Percentiles rank a stretch among this genome's conserved stretches.
Conservation (phyloP, 2,888 invertebrate species). For the Imbricaverruca yamaguchii region DNA sequence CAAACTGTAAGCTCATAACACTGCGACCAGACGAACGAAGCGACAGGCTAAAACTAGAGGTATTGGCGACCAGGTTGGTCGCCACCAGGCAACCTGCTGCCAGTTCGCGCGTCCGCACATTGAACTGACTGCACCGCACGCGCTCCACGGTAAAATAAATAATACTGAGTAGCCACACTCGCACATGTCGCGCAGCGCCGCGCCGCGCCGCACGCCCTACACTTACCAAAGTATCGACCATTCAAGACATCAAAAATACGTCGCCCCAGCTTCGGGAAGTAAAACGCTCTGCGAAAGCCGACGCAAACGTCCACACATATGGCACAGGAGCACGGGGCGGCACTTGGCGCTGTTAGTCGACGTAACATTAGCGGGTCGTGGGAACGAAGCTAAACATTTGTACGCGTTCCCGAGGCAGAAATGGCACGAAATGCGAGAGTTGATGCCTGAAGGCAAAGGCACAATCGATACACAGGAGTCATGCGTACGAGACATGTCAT, state of each 20-base stretch:
- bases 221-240: not conserved
- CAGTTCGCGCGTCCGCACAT: no score
- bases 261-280: not conserved
- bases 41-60: not conserved
- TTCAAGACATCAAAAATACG: not conserved
- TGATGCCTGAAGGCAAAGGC: not conserved
- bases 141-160: not conserved
- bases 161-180: constrained; percentile 3
- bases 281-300: not conserved
- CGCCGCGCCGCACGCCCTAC: not conserved
- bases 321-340: not conserved
- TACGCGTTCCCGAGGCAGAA: not conserved
- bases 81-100: not conserved
- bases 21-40: not conserved
- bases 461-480: not conserved
- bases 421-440: not conserved
- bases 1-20: constrained; percentile 8
- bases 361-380: not conserved
- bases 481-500: not conserved
- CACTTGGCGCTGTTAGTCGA: not conserved
- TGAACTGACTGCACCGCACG: no score
- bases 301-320: not conserved
- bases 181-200: not conserved
- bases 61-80: not conserved
- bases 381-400: not conserved